These are phyloP conservation scores for Eunapius fragilis DNA, from an alignment of 37 sponge, comb jelly and placozoan genomes.

Conservation along the genomic window DNA sequence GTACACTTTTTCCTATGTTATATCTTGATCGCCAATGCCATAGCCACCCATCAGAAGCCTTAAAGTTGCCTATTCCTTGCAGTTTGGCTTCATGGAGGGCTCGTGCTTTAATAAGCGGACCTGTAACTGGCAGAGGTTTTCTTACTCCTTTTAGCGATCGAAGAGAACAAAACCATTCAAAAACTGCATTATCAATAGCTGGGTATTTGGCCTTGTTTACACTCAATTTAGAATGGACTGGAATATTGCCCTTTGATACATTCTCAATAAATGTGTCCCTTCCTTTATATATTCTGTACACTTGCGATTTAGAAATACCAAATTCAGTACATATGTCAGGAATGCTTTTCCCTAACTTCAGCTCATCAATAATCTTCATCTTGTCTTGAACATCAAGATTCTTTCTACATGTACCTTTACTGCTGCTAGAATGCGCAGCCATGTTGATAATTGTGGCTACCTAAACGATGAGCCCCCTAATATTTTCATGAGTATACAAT, in stretches of 20 bases:
- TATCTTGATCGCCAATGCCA: slow-evolving; percentile 59
- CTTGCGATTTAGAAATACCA: neutral
- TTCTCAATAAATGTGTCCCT: neutral
- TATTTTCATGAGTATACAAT: neutral
- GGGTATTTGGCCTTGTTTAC: neutral
- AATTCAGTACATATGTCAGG: neutral
- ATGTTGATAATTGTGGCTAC: neutral
- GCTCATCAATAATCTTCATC: neutral
- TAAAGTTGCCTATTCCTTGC: slow-evolving; percentile 48
- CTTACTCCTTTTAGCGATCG: neutral
- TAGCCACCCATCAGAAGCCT: slow-evolving; percentile 67
- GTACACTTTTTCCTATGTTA: slow-evolving; percentile 54
- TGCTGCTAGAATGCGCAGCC: neutral
- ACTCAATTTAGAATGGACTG: neutral
- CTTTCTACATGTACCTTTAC: neutral
- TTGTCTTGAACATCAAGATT: neutral
- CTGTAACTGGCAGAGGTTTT: neutral
- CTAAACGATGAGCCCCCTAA: neutral
- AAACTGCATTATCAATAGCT: neutral
- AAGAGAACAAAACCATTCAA: neutral
- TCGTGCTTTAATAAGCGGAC: neutral
- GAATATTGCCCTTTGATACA: neutral
- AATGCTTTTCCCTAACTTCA: neutral
- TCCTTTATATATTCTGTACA: neutral
- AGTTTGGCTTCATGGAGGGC: slow-evolving; percentile 18